Percentiles rank a stretch among this genome's conserved stretches.
These are phyloP conservation scores for Rapana venosa DNA, from an alignment of 2,888 invertebrate genomes.

Conservation along the genomic window DNA sequence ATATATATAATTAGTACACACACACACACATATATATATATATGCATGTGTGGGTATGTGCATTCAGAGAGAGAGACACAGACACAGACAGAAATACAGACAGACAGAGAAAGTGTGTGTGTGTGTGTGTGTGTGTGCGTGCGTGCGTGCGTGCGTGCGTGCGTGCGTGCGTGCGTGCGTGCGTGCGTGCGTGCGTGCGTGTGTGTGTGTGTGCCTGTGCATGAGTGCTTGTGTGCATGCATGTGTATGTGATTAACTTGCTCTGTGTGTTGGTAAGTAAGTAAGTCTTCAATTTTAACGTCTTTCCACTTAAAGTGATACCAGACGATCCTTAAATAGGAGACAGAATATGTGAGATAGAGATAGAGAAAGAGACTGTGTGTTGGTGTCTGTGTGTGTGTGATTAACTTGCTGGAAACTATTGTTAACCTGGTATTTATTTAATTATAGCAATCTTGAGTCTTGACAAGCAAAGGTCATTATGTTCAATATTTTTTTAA, in stretches of 20 bases:
- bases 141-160: not conserved
- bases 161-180: not conserved
- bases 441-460: too few relatives aligned
- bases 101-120: not conserved
- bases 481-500: too few relatives aligned
- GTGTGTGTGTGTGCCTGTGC: not conserved
- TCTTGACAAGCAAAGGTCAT: too few relatives aligned
- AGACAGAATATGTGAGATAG: too few relatives aligned
- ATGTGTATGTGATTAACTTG: not conserved
- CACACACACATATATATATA: too few relatives aligned
- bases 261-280: not conserved
- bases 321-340: too few relatives aligned
- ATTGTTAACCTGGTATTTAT: too few relatives aligned
- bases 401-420: too few relatives aligned
- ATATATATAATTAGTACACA: not conserved
- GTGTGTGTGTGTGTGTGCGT: constrained; percentile 14
- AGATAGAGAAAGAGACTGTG: too few relatives aligned
- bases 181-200: constrained; percentile 18
- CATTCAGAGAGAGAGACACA: not conserved
- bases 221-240: not conserved
- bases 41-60: constrained; percentile 24
- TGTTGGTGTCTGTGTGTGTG: not conserved
- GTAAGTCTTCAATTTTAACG: too few relatives aligned
- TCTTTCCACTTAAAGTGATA: too few relatives aligned
- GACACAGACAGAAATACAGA: not conserved